A percentile compares a stretch with the other conserved stretches of the same genome.
Evolutionary conservation across 2,888 invertebrate species (phyloP).

Genomic region (Mesochorus sp.): DNA sequence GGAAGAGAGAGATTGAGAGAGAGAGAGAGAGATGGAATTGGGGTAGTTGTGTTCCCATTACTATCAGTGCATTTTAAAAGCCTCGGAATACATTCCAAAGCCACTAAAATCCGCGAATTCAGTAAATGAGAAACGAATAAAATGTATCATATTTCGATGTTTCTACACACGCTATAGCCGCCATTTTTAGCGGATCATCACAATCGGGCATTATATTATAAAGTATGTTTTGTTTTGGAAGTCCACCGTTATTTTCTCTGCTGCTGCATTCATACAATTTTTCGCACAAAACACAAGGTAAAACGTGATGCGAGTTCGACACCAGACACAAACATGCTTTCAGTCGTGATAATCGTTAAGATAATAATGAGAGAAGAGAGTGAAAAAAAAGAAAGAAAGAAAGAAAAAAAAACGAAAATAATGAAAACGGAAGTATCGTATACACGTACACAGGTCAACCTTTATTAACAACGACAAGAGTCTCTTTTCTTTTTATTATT

Average conservation of each 20-base stretch:
- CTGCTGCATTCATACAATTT: not conserved
- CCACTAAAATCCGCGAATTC: not conserved
- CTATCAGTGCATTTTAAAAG: constrained; percentile 15
- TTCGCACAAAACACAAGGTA: not conserved
- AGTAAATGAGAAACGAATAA: not conserved
- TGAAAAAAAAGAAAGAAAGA: not conserved
- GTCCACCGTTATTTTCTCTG: not conserved
- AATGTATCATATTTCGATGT: not conserved
- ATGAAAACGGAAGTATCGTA: not conserved
- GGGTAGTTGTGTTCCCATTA: not conserved
- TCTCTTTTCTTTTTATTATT: too few relatives aligned
- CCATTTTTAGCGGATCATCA: not conserved
- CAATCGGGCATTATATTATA: constrained; percentile 5
- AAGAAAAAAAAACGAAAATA: not conserved
- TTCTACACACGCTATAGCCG: not conserved
- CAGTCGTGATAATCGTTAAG: not conserved
- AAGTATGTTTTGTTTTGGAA: too few relatives aligned
- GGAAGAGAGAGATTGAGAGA: not conserved
- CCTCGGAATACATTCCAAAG: constrained; percentile 4
- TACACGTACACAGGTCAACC: not conserved
- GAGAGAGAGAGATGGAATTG: not conserved
- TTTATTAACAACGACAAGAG: not conserved
- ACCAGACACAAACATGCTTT: not conserved
- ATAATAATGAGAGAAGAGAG: not conserved
- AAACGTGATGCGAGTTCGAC: not conserved